Evolutionary conservation across 2,113 vertebrate species (phyloP).

Genomic region (Nibea coibor): DNA sequence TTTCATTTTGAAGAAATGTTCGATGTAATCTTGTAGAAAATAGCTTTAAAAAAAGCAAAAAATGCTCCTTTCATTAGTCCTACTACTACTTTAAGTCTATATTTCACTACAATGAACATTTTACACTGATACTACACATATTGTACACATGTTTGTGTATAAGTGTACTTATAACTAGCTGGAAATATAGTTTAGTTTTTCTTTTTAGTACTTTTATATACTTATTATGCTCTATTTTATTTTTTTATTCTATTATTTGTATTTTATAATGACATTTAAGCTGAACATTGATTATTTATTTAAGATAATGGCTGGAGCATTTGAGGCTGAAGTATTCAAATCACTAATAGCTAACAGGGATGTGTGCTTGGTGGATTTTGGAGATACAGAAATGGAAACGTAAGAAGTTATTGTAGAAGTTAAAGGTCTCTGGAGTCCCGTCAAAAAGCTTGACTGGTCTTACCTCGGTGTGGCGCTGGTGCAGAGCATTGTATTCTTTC

Average conservation of each 20-base stretch:
- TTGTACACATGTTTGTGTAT: too few relatives aligned
- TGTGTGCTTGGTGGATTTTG: neutral
- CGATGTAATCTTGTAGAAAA: neutral
- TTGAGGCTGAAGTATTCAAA: neutral
- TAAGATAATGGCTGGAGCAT: neutral
- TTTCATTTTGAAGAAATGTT: neutral
- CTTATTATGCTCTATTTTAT: neutral
- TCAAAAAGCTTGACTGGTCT: neutral
- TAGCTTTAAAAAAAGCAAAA: neutral
- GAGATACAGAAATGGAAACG: neutral
- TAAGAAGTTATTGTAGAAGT: neutral
- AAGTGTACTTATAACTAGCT: too few relatives aligned
- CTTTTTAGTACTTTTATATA: neutral
- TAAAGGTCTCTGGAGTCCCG: neutral
- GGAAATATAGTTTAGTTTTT: too few relatives aligned
- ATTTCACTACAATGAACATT: neutral
- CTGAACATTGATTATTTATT: neutral
- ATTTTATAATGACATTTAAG: neutral
- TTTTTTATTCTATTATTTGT: neutral
- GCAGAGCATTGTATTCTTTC: conserved; percentile 97
- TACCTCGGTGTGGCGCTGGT: conserved; percentile 98
- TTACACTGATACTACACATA: neutral
- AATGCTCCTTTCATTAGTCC: neutral
- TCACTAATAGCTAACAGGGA: neutral
- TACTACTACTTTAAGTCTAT: neutral